phyloP scores from a whole-genome alignment of 2,797 vertebrate genomes.

The Tiaroga cobitis region DNA sequence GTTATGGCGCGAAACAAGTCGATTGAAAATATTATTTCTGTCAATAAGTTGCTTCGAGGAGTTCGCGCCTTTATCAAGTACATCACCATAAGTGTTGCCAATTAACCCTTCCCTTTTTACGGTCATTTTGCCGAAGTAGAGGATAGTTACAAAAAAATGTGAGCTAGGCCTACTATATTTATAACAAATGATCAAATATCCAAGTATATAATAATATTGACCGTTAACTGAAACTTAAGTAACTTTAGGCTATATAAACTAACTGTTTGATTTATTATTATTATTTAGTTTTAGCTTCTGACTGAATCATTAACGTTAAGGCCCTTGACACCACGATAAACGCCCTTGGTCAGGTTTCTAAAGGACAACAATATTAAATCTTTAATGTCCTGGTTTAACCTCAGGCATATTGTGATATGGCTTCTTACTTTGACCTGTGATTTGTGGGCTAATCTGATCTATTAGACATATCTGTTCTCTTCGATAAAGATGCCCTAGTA shows the following conservation, averaged over 20 bases:
- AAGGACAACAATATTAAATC: conserved; percentile 21
- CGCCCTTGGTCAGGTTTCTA: background rate
- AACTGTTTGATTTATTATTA: background rate
- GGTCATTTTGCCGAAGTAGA: background rate
- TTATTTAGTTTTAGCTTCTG: background rate
- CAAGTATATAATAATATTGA: background rate
- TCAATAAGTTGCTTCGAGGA: background rate
- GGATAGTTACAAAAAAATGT: background rate
- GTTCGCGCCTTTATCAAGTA: background rate
- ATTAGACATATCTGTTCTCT: conserved; percentile 50
- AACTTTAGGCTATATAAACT: no score
- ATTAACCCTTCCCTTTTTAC: background rate
- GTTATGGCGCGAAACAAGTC: background rate
- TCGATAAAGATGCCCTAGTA: conserved; percentile 23
- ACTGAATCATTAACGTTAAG: conserved; percentile 2
- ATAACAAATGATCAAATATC: background rate
- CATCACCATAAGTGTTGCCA: background rate
- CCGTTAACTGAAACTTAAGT: background rate
- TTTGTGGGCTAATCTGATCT: conserved; percentile 49
- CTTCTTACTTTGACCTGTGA: conserved; percentile 16
- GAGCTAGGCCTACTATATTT: background rate
- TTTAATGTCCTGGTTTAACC: conserved; percentile 46
- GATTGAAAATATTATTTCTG: background rate
- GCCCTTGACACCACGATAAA: background rate
- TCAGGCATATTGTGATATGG: conserved; percentile 22